A percentile compares a stretch with the other conserved stretches of the same genome.
These are phyloP conservation scores for Sycophila sp. DNA, from an alignment of 1,140 invertebrate genomes.

Conservation along the genomic window DNA sequence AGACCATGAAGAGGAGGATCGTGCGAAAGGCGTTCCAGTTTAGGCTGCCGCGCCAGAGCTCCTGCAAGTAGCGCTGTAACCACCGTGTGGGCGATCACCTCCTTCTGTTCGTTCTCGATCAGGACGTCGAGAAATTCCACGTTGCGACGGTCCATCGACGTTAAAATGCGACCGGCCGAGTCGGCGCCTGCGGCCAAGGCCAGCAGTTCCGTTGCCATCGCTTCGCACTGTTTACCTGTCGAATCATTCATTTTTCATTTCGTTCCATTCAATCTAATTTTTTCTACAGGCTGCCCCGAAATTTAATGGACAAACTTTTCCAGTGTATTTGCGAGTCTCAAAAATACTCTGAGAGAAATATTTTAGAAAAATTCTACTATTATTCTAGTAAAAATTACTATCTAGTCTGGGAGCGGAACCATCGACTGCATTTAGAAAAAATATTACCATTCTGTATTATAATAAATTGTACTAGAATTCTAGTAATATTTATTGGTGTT, in stretches of 20 bases:
- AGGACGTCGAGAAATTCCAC: conserved; percentile 96
- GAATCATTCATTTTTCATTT: not conserved
- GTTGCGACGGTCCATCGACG: conserved; percentile 90
- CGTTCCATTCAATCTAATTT: no score
- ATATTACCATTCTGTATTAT: no score
- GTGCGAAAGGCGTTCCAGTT: conserved; percentile 97
- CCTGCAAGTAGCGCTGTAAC: conserved; percentile 91
- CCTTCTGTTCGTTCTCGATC: conserved; percentile 98
- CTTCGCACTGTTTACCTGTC: conserved; percentile 86
- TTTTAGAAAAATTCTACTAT: no score
- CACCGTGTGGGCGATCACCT: conserved; percentile 91
- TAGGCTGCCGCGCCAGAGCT: conserved; percentile 95
- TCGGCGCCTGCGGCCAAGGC: conserved; percentile 93
- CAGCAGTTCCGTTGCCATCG: conserved; percentile 95
- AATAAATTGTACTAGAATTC: no score
- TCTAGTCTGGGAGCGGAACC: no score
- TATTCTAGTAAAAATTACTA: no score
- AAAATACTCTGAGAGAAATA: no score
- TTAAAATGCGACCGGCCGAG: conserved; percentile 90
- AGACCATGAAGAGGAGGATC: conserved; percentile 89
- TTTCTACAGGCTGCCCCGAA: no score
- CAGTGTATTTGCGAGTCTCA: no score
- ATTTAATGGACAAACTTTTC: no score
- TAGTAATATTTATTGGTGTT: no score
- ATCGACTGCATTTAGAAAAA: no score